Conservation (phyloP, 2,797 vertebrate species). For the Gymnothorax reevesii region DNA sequence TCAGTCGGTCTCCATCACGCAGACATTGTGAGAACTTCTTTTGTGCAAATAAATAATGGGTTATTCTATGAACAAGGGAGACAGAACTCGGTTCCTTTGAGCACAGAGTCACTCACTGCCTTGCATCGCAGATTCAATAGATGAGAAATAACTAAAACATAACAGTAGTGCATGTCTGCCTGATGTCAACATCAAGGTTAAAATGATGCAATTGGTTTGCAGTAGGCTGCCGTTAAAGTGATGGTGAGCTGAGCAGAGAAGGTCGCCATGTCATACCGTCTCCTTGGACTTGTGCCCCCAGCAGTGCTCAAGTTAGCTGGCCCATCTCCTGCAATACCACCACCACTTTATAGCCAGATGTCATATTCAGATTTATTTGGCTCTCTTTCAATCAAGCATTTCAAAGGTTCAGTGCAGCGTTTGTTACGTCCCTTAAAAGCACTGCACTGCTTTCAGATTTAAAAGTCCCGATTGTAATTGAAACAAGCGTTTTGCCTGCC, state of each 20-base stretch:
- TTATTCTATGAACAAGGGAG: slow-evolving; percentile 1
- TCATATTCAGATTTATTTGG: not conserved
- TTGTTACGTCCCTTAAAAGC: not conserved
- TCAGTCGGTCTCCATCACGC: not conserved
- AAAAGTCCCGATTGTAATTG: not conserved
- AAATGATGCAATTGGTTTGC: slow-evolving; percentile 23
- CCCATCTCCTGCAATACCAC: not conserved
- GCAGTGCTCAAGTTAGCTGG: not conserved
- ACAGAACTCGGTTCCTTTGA: not conserved
- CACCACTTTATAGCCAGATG: not conserved
- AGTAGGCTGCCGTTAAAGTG: slow-evolving; percentile 1
- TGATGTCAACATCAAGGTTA: slow-evolving; percentile 24
- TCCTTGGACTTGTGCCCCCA: not conserved
- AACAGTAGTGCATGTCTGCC: slow-evolving; percentile 11
- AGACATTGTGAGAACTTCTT: not conserved
- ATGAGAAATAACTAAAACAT: not conserved
- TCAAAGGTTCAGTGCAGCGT: not conserved
- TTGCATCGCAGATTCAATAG: not conserved
- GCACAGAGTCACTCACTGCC: not conserved
- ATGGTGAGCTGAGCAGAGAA: not conserved
- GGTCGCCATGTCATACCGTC: not conserved
- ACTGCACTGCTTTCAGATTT: not conserved
- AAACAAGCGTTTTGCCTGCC: not conserved
- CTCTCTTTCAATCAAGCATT: not conserved
- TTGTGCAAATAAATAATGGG: not conserved